A percentile compares a stretch with the other conserved stretches of the same genome.
Conservation (phyloP, 2,888 invertebrate genomes). For the Piscicola geometra region DNA sequence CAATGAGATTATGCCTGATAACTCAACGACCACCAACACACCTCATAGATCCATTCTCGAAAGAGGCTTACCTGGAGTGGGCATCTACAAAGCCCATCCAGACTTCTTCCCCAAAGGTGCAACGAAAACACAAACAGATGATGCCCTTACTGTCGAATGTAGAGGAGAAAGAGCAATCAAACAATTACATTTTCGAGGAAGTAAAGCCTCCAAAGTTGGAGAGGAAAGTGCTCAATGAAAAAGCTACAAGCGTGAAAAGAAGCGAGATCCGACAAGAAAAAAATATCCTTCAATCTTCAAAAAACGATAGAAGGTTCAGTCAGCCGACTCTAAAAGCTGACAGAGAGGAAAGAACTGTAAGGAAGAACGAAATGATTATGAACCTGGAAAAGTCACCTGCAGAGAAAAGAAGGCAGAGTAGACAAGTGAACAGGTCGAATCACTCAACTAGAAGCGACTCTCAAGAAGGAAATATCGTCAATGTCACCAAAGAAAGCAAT, state of each 20-base stretch:
- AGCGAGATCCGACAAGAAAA: neutral
- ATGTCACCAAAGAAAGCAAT: neutral
- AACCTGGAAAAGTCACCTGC: conserved; percentile 1
- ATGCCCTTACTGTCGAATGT: neutral
- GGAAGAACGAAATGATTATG: neutral
- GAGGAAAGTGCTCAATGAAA: neutral
- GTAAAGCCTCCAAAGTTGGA: neutral
- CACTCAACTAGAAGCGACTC: neutral
- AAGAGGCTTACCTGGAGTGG: conserved; percentile 1
- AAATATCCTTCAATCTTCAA: neutral
- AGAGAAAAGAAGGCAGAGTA: conserved; percentile 22
- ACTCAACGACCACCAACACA: too few species aligned
- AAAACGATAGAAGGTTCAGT: neutral
- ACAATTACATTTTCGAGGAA: neutral
- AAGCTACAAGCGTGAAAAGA: neutral
- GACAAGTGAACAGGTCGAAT: neutral
- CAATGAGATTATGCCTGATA: too few species aligned
- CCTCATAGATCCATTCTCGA: neutral
- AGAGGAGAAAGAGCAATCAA: neutral
- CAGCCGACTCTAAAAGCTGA: neutral
- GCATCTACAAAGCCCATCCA: neutral
- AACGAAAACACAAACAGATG: neutral
- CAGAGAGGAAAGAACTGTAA: too few species aligned
- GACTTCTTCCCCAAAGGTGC: neutral
- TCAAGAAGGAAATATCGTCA: neutral